Conservation (phyloP, 2,113 vertebrate genomes). For the Nerophis ophidion region DNA sequence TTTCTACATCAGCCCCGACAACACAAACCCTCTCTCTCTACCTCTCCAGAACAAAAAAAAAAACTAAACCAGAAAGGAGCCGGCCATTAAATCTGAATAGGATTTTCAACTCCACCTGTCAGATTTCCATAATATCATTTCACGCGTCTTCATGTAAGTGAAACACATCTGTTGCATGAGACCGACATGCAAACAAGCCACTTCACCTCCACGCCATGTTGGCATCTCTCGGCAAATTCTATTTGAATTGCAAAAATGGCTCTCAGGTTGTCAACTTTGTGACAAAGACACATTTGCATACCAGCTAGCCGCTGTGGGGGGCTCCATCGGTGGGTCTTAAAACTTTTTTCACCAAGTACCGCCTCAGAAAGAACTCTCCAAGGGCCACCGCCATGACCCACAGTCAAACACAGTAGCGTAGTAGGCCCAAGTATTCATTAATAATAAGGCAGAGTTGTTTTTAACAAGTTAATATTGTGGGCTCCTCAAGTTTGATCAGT, state of each 20-base stretch:
- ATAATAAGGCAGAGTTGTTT: no score
- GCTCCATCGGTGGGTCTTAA: no score
- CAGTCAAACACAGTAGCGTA: no score
- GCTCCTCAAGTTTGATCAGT: no score
- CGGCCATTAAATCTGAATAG: slow-evolving; percentile 2
- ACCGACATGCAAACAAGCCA: slow-evolving; percentile 45
- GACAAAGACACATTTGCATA: no score
- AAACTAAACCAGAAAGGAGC: slow-evolving; percentile 24
- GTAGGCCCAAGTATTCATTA: no score
- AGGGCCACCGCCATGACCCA: no score
- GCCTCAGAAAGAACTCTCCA: no score
- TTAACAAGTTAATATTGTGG: no score
- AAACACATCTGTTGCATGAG: slow-evolving; percentile 27
- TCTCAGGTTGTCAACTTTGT: slow-evolving; percentile 20
- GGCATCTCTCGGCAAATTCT: slow-evolving; percentile 28
- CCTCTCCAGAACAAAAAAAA: slow-evolving; percentile 6
- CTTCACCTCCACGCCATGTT: slow-evolving; percentile 28
- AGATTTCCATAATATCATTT: slow-evolving; percentile 12
- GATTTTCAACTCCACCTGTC: not conserved
- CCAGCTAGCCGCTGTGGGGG: no score
- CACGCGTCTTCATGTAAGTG: slow-evolving; percentile 18
- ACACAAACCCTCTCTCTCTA: slow-evolving; percentile 28
- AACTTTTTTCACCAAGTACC: no score
- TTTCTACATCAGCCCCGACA: slow-evolving; percentile 41
- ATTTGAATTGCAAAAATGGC: slow-evolving; percentile 56